Conservation (phyloP, 2,888 invertebrate genomes). For the Elmis aenea region DNA sequence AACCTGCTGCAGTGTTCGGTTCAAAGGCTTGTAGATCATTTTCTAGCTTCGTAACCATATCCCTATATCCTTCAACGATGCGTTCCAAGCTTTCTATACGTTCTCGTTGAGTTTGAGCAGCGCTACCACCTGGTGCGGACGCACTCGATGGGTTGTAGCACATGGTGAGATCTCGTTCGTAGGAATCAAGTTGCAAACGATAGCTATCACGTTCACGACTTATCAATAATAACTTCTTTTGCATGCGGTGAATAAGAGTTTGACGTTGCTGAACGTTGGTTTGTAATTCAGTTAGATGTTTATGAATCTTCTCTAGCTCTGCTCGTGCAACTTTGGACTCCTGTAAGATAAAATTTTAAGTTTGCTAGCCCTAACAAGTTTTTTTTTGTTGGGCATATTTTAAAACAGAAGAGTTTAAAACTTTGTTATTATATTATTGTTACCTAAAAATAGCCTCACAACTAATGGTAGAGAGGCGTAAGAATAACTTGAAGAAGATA, state of each 20-base stretch:
- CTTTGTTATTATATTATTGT: no score
- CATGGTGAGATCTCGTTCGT: constrained; percentile 74
- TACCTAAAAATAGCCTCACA: no score
- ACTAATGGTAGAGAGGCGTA: no score
- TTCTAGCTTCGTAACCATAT: constrained; percentile 63
- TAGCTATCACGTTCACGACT: constrained; percentile 76
- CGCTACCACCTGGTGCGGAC: constrained; percentile 34
- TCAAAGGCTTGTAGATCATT: constrained; percentile 50
- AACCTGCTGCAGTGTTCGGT: constrained; percentile 30
- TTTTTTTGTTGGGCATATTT: no score
- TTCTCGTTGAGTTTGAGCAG: constrained; percentile 51
- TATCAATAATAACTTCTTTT: constrained; percentile 65
- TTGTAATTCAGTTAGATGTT: constrained; percentile 58
- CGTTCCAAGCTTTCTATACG: constrained; percentile 70
- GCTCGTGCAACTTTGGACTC: constrained; percentile 54
- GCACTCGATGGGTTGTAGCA: constrained; percentile 27
- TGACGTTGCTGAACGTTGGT: constrained; percentile 63
- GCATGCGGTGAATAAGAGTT: constrained; percentile 63
- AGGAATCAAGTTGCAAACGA: constrained; percentile 67
- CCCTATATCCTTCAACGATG: constrained; percentile 67
- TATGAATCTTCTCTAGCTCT: constrained; percentile 58
- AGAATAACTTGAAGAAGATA: no score
- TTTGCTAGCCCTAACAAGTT: no score
- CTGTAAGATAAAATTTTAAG: constrained; percentile 36
- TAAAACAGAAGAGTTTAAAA: no score